Percentiles rank a stretch among this genome's conserved stretches.
These are phyloP conservation scores for Diglossa cyanea DNA, from an alignment of 2,797 vertebrate species.

Conservation along the genomic window DNA sequence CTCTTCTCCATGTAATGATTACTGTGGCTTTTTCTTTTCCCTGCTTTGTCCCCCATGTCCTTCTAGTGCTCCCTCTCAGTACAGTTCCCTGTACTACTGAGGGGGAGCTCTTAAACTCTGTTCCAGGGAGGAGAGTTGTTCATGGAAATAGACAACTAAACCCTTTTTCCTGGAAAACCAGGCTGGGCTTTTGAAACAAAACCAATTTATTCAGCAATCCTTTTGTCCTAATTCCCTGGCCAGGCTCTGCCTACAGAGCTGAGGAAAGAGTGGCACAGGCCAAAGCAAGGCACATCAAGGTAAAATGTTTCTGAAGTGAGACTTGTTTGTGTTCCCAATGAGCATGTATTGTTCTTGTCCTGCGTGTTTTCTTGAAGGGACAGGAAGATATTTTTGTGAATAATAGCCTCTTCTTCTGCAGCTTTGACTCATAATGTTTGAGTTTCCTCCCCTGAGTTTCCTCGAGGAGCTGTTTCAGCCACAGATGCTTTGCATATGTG, in stretches of 20 bases:
- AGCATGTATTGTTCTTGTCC: not conserved
- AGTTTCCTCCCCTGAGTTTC: not conserved
- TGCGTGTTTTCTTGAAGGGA: not conserved
- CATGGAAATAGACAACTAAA: not conserved
- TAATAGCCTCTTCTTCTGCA: not conserved
- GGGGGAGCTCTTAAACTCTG: not conserved
- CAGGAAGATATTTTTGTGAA: not conserved
- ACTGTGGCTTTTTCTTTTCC: not conserved
- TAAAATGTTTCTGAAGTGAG: not conserved
- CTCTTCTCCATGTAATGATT: not conserved
- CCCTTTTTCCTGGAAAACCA: not conserved
- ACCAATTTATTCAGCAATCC: not conserved
- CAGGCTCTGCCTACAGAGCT: not conserved
- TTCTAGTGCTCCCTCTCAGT: not conserved
- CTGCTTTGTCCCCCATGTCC: not conserved
- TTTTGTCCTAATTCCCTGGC: not conserved
- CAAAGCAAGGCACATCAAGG: not conserved
- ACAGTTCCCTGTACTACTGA: not conserved
- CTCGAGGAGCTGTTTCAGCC: not conserved
- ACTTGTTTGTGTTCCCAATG: not conserved
- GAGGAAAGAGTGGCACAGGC: not conserved
- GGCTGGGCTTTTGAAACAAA: not conserved
- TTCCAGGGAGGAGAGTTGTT: not conserved
- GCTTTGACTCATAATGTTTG: not conserved
- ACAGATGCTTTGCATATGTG: not conserved